Percentiles rank a stretch among this genome's conserved stretches.
Evolutionary conservation across 2,797 vertebrate species (phyloP).

Genomic region (Oryzias dopingdopingensis): DNA sequence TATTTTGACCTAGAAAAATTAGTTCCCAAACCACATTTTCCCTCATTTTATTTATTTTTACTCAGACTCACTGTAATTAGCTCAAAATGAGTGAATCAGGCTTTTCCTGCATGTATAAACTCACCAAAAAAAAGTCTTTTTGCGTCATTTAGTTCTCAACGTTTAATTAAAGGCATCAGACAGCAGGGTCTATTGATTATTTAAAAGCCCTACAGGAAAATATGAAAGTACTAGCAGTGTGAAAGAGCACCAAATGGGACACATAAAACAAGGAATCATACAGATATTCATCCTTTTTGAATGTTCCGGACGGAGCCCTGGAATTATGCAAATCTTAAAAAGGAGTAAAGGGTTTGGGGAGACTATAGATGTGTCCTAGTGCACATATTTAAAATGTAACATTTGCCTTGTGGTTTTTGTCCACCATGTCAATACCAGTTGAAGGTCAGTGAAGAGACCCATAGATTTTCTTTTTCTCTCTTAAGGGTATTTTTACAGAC

Average conservation of each 20-base stretch:
- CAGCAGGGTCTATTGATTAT: conserved; percentile 65
- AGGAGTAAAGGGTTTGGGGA: conserved; percentile 1
- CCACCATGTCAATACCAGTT: conserved; percentile 11
- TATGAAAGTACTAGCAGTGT: conserved; percentile 61
- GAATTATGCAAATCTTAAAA: conserved; percentile 50
- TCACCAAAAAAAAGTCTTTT: conserved; percentile 35
- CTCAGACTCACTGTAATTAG: not conserved
- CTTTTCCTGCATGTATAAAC: conserved; percentile 9
- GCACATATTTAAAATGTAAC: conserved; percentile 20
- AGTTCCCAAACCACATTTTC: conserved; percentile 4
- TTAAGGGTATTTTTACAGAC: conserved; percentile 14
- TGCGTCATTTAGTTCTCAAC: conserved; percentile 56
- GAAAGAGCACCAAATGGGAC: conserved; percentile 45
- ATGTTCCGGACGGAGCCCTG: conserved; percentile 24
- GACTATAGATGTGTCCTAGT: conserved; percentile 23
- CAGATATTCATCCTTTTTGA: conserved; percentile 46
- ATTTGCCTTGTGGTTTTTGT: conserved; percentile 18
- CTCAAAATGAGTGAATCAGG: conserved; percentile 19
- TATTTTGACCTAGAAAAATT: not conserved
- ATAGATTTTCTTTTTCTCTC: not conserved
- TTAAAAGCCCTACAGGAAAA: conserved; percentile 58
- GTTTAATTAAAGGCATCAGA: conserved; percentile 55
- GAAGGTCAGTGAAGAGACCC: conserved; percentile 19
- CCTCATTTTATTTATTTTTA: conserved; percentile 5
- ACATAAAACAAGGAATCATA: conserved; percentile 65